Percentiles rank a stretch among this genome's conserved stretches.
Evolutionary conservation across 2,888 invertebrate species (phyloP).

Genomic region (Heliothis peltigera): DNA sequence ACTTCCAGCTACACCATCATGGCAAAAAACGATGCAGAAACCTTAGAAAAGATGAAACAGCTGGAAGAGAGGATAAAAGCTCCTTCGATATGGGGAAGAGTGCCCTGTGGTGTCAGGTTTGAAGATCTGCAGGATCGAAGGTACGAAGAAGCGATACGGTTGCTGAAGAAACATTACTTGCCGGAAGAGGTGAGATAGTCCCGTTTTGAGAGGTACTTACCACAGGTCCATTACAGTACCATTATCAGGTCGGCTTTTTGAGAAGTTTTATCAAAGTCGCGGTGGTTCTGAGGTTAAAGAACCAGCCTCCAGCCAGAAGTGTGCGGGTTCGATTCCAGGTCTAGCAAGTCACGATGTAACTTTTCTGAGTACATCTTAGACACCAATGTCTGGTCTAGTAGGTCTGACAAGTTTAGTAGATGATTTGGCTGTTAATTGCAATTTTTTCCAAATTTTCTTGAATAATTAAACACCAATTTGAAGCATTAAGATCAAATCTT

Average conservation of each 20-base stretch:
- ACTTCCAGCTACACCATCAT: slow-evolving; percentile 62
- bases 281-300: no score
- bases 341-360: no score
- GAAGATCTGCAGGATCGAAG: slow-evolving; percentile 85
- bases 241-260: no score
- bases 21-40: slow-evolving; percentile 76
- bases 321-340: no score
- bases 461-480: neutral
- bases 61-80: slow-evolving; percentile 85
- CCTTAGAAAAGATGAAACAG: slow-evolving; percentile 81
- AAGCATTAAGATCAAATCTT: neutral
- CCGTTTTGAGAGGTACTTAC: neutral
- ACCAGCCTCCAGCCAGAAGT: no score
- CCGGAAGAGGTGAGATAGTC: slow-evolving; percentile 77
- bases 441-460: neutral
- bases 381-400: no score
- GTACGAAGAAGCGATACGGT: slow-evolving; percentile 80
- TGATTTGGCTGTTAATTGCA: no score
- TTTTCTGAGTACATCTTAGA: no score
- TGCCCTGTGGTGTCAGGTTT: slow-evolving; percentile 81
- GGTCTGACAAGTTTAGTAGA: no score
- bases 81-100: slow-evolving; percentile 84
- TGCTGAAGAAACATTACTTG: slow-evolving; percentile 84
- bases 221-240: no score
- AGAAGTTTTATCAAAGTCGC: no score